Conservation (phyloP, 2,888 invertebrate genomes). For the Stenchaetothrips biformis region DNA sequence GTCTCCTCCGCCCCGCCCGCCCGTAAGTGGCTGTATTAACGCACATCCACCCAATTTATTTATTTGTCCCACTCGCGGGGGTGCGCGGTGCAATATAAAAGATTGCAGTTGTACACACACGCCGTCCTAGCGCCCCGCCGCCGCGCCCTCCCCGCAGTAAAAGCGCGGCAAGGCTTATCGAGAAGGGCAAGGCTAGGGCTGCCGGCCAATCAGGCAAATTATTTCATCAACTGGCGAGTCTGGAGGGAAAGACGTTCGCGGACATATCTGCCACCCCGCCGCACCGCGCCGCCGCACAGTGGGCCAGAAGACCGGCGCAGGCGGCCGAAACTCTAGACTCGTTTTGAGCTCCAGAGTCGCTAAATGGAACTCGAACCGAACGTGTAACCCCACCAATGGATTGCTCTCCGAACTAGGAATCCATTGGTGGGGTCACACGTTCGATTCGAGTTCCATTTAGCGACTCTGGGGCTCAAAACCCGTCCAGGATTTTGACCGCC, state of each 20-base stretch:
- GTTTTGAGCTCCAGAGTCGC: too few relatives aligned
- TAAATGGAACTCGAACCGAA: too few relatives aligned
- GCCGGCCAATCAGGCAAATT: constrained; percentile 17
- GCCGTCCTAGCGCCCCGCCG: background rate
- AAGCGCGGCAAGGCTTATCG: background rate
- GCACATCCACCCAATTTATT: background rate
- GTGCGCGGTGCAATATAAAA: constrained; percentile 8
- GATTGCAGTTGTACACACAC: background rate
- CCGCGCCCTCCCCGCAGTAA: background rate
- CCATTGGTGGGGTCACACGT: too few relatives aligned
- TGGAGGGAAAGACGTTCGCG: background rate
- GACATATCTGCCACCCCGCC: background rate
- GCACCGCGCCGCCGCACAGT: background rate
- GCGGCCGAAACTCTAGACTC: too few relatives aligned
- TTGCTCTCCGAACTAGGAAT: too few relatives aligned
- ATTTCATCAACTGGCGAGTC: constrained; percentile 11
- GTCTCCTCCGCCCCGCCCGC: background rate
- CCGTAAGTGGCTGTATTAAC: background rate
- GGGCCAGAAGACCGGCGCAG: too few relatives aligned
- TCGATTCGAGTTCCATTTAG: too few relatives aligned
- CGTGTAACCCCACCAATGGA: too few relatives aligned
- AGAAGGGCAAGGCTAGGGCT: background rate
- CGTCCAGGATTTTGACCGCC: too few relatives aligned
- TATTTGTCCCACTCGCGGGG: background rate
- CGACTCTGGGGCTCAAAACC: too few relatives aligned